phyloP scores from a whole-genome alignment of 2,888 invertebrate species.

The Lasioglossum zephyrum region DNA sequence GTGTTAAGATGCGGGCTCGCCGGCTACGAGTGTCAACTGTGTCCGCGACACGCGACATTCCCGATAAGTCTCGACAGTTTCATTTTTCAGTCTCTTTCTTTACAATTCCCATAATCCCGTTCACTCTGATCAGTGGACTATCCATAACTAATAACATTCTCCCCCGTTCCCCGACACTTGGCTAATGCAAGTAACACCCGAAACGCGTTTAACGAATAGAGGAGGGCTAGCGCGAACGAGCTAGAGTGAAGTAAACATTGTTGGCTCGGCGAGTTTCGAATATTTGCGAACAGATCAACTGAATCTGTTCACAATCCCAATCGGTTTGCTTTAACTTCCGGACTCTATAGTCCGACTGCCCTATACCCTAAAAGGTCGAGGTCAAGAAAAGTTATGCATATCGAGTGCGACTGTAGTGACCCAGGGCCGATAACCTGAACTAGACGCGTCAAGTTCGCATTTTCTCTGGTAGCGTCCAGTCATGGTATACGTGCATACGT shows the following conservation, averaged over 20 bases:
- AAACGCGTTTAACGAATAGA: neutral
- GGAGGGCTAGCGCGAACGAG: neutral
- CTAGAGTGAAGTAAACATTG: neutral
- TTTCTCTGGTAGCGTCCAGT: neutral
- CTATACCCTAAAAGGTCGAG: neutral
- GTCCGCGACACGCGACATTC: slow-evolving; percentile 4
- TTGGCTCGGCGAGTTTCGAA: neutral
- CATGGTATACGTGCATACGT: neutral
- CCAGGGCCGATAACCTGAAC: neutral
- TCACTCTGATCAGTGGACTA: neutral
- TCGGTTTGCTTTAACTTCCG: neutral
- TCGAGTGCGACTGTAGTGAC: neutral
- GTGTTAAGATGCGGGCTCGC: slow-evolving; percentile 6
- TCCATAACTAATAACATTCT: neutral
- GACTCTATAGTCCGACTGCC: neutral
- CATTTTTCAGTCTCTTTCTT: neutral
- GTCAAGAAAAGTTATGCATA: neutral
- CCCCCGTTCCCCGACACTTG: neutral
- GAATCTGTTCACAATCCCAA: neutral
- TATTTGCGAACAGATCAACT: neutral
- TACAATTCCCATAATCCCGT: neutral
- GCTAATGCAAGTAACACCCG: slow-evolving; percentile 13
- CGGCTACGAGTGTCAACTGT: slow-evolving; percentile 10
- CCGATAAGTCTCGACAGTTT: slow-evolving; percentile 31
- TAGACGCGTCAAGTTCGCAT: neutral